These are phyloP conservation scores for Lasioglossum vierecki DNA, from an alignment of 2,888 invertebrate genomes.

Conservation along the genomic window DNA sequence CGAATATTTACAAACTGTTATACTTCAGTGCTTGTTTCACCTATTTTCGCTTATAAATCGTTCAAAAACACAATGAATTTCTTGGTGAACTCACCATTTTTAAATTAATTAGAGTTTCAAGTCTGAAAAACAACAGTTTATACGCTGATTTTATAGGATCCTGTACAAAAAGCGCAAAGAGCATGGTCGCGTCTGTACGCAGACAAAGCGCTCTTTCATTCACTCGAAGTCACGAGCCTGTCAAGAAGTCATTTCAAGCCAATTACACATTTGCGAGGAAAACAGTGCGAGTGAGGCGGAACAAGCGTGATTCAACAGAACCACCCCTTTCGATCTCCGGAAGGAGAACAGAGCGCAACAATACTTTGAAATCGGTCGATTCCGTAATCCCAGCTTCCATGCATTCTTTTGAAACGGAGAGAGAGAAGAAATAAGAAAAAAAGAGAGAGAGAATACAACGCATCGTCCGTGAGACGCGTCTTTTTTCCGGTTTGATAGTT, in stretches of 20 bases:
- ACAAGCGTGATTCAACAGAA: conserved; percentile 18
- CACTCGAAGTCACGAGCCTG: background rate
- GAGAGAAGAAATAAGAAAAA: background rate
- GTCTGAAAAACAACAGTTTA: background rate
- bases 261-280: conserved; percentile 12
- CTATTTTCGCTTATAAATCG: too few species aligned
- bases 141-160: background rate
- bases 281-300: conserved; percentile 17
- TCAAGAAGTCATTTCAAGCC: conserved; percentile 21
- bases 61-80: too few species aligned
- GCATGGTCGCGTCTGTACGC: background rate
- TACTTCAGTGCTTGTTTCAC: too few species aligned
- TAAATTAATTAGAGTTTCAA: background rate
- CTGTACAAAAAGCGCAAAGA: background rate
- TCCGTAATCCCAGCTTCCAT: conserved; percentile 45
- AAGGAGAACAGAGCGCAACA: conserved; percentile 37
- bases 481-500: conserved; percentile 34
- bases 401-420: conserved; percentile 45
- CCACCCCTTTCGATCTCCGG: conserved; percentile 29
- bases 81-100: too few species aligned
- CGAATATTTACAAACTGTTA: too few species aligned
- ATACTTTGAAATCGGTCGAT: conserved; percentile 48
- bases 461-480: conserved; percentile 31
- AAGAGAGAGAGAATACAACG: background rate
- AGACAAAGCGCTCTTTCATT: conserved; percentile 1